A percentile compares a stretch with the other conserved stretches of the same genome.
These are phyloP conservation scores for Physocephala rufipes DNA, from an alignment of 2,888 invertebrate species.

Conservation along the genomic window DNA sequence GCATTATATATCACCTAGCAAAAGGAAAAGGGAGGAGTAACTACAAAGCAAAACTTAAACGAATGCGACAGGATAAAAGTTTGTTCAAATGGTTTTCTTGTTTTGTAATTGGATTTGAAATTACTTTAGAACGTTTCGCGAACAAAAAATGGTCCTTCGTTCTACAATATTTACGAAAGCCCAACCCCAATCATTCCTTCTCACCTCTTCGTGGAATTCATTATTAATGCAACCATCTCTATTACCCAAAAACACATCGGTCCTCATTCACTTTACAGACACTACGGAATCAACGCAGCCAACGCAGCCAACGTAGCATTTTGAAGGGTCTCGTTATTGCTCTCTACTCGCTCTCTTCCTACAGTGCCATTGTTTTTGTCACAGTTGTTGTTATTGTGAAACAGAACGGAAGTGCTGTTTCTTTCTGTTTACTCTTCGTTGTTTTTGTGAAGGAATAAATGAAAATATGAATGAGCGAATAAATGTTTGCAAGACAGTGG, in stretches of 20 bases:
- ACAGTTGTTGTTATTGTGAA: no score
- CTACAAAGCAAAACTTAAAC: conserved; percentile 41
- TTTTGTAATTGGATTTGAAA: conserved; percentile 49
- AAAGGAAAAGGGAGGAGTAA: neutral
- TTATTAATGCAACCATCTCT: no score
- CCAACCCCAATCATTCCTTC: neutral
- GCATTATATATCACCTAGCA: neutral
- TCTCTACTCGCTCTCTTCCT: neutral
- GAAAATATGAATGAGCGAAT: no score
- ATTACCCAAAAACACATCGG: no score
- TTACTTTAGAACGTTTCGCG: conserved; percentile 43
- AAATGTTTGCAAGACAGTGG: neutral
- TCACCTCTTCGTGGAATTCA: neutral
- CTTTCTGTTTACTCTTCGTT: neutral
- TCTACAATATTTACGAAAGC: conserved; percentile 43
- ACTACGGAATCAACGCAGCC: neutral
- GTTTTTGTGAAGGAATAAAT: neutral
- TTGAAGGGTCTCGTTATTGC: conserved; percentile 5
- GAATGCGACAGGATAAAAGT: conserved; percentile 48
- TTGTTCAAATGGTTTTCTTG: conserved; percentile 45
- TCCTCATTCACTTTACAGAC: neutral
- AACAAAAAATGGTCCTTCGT: conserved; percentile 42
- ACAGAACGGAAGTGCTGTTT: no score
- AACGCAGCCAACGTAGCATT: conserved; percentile 24
- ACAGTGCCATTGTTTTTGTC: neutral